These are phyloP conservation scores for Lochmaea capreae DNA, from an alignment of 2,888 invertebrate genomes.

Conservation along the genomic window DNA sequence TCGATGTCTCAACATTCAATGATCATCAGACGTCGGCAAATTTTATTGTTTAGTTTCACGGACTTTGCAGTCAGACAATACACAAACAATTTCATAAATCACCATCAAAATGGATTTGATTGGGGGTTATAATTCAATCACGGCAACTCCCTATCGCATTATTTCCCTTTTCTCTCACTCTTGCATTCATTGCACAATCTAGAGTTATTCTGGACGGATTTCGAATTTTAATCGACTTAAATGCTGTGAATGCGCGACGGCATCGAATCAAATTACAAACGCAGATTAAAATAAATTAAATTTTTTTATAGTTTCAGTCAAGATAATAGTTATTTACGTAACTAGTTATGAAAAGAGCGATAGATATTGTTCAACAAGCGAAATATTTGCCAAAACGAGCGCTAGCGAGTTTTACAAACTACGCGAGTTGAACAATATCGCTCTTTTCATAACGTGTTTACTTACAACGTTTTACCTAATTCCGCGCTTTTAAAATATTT, in stretches of 20 bases:
- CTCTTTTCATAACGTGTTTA: too few species aligned
- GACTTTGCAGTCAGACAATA: conserved; percentile 42
- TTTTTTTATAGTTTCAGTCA: too few species aligned
- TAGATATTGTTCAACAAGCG: too few species aligned
- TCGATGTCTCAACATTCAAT: not conserved
- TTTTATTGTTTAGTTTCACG: conserved; percentile 42
- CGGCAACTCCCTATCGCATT: conserved; percentile 28
- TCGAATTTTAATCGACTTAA: conserved; percentile 31
- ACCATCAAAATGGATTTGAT: conserved; percentile 47
- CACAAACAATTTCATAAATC: conserved; percentile 46
- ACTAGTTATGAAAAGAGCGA: too few species aligned
- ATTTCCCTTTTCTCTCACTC: conserved; percentile 20
- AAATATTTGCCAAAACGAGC: too few species aligned
- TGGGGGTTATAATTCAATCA: conserved; percentile 48
- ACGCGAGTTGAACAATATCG: too few species aligned
- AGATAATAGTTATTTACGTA: too few species aligned
- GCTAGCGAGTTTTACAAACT: too few species aligned
- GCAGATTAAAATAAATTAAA: not conserved
- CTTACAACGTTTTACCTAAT: too few species aligned
- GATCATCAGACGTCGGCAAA: conserved; percentile 18
- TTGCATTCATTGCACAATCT: conserved; percentile 11
- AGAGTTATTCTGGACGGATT: conserved; percentile 21
- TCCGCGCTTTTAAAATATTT: too few species aligned
- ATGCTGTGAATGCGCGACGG: not conserved
- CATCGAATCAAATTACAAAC: not conserved